Conservation (phyloP, 1,140 invertebrate species). For the Zaprionus ornatus region DNA sequence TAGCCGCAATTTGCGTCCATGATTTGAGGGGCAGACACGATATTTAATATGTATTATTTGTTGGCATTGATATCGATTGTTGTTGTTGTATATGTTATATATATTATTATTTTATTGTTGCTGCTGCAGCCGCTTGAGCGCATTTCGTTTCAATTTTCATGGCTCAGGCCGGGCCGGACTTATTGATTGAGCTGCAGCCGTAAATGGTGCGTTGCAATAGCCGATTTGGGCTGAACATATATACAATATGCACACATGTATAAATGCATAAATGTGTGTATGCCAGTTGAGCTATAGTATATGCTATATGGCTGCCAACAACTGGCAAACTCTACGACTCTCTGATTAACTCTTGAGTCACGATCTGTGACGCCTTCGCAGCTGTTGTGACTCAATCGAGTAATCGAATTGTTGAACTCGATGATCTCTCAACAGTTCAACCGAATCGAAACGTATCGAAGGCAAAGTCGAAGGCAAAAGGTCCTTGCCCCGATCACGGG, state of each 20-base stretch:
- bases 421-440: not conserved
- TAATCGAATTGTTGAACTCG: conserved; percentile 41
- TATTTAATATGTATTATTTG: conserved; percentile 48
- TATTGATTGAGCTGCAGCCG: conserved; percentile 53
- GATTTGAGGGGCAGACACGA: conserved; percentile 11
- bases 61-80: conserved; percentile 37
- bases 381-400: conserved; percentile 23
- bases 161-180: conserved; percentile 39
- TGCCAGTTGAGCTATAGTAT: not conserved
- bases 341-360: conserved; percentile 29
- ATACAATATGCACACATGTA: not conserved
- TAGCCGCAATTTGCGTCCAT: not conserved
- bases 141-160: conserved; percentile 49
- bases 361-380: conserved; percentile 18
- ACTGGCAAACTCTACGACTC: conserved; percentile 11
- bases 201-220: conserved; percentile 38
- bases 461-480: not conserved
- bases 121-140: conserved; percentile 31
- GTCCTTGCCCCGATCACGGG: not conserved
- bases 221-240: conserved; percentile 16
- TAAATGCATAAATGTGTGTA: not conserved
- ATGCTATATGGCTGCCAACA: not conserved
- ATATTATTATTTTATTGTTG: conserved; percentile 1
- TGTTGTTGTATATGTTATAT: conserved; percentile 9
- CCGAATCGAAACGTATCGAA: not conserved